Conservation (phyloP, 2,113 vertebrate genomes). For the Apodemus sylvaticus region DNA sequence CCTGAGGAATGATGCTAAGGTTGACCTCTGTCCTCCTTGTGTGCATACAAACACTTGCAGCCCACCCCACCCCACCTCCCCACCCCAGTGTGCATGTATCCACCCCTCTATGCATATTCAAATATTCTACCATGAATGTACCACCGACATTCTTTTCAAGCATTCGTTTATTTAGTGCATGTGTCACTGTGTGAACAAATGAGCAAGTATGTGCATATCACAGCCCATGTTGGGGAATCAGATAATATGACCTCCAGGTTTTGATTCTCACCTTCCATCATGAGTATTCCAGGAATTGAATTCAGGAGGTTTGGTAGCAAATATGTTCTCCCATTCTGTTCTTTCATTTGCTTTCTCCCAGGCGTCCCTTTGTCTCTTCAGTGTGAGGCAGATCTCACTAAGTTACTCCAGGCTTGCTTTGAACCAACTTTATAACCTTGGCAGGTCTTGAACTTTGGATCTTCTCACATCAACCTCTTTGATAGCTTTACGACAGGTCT, state of each 20-base stretch:
- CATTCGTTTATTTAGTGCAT: background rate
- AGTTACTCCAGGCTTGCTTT: background rate
- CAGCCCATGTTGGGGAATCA: too few relatives aligned
- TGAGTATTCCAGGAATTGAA: too few relatives aligned
- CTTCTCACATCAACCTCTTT: background rate
- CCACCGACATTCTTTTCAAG: background rate
- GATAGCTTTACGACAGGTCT: background rate
- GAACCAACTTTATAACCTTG: background rate
- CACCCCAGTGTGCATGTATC: too few relatives aligned
- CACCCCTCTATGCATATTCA: background rate
- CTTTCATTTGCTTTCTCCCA: background rate
- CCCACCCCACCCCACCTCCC: too few relatives aligned
- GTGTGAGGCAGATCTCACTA: background rate
- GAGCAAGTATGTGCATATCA: too few relatives aligned
- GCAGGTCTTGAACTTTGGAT: background rate
- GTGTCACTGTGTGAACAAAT: background rate
- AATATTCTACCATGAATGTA: background rate
- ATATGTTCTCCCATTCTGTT: background rate
- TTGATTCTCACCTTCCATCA: background rate
- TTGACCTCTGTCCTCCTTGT: background rate
- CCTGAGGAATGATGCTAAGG: background rate
- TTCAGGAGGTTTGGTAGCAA: background rate
- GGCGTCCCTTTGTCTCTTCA: background rate
- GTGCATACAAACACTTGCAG: background rate
- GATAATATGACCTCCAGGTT: background rate